phyloP scores from a whole-genome alignment of 1,140 invertebrate species.

The Ceratina japonica region DNA sequence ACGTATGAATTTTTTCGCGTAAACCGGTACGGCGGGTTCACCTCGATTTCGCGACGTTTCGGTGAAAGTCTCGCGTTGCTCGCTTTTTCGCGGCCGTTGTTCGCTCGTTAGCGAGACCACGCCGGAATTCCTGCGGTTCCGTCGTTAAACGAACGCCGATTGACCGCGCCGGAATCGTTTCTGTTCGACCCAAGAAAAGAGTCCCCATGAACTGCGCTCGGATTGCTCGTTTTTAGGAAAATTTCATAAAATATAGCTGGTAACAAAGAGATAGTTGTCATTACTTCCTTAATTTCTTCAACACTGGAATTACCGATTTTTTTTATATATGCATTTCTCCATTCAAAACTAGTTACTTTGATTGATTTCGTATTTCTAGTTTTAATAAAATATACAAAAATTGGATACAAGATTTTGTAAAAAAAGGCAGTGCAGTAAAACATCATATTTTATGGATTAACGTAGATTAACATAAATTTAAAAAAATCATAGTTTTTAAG shows the following conservation, averaged over 20 bases:
- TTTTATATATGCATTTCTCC: too few species aligned
- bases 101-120: constrained; percentile 36
- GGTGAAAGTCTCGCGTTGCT: constrained; percentile 57
- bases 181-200: too few species aligned
- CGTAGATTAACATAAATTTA: too few species aligned
- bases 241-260: not conserved
- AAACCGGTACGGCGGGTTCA: constrained; percentile 65
- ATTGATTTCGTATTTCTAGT: not conserved
- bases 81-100: constrained; percentile 48
- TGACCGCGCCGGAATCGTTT: not conserved
- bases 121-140: constrained; percentile 15
- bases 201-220: not conserved
- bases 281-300: not conserved
- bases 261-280: too few species aligned
- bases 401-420: too few species aligned
- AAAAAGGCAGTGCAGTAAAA: too few species aligned
- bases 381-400: too few species aligned
- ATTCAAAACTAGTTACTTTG: not conserved
- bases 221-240: not conserved
- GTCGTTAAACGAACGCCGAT: constrained; percentile 2
- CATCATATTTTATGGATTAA: too few species aligned
- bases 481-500: too few species aligned
- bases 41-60: constrained; percentile 64
- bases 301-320: too few species aligned
- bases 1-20: constrained; percentile 68